Evolutionary conservation across 2,888 invertebrate species (phyloP), one percentile per base, ranked within the genome.

Genomic region (Lithophane socia): DNA sequence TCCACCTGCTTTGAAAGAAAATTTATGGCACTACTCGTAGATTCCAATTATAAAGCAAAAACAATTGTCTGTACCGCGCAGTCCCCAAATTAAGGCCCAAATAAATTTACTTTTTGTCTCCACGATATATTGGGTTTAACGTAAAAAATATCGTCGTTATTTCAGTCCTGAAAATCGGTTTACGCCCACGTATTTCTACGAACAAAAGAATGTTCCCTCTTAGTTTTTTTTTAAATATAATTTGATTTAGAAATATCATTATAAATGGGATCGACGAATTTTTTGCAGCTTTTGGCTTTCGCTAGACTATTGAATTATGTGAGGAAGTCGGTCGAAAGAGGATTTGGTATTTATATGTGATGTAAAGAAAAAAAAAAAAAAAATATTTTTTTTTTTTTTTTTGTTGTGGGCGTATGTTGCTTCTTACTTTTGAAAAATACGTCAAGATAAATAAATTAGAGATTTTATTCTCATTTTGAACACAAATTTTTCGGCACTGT

Each of bases 81-180:
- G 21, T 44, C 37, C 8, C 49, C 60, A 72, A 63, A 84, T 72
- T 12, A 73, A 8, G 44, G 2, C 65, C 3, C 21, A 74, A 74
- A 84, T 69, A 84, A 80, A 80, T 70, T 18, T 29, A 24, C 56
- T 54, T 24, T 60, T 66, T 58, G 65, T 73, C 74, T 54, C 10
- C 56, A 24, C 12, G 49, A 70, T 64, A 56, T 75, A 70, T 47
- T 63, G 21, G 21, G 24, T 49, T 60, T 37, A 29, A 58, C 49
- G 18, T n/a, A 66, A 77, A 76, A 77, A 70, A 77, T 67, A 71
- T 73, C 37, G 60, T 61, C 12, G 18, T 60, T 77, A 58, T 86
- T 86, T 77, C 54, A 77, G 66, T 7, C 12, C 60, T 63, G 60
- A 72, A 54, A 77, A 73, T 73, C 52, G 24, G 65, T 72, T 77